Percentiles rank a stretch among this genome's conserved stretches.
Conservation (phyloP, 2,113 vertebrate genomes). For the Syngnathus typhle region DNA sequence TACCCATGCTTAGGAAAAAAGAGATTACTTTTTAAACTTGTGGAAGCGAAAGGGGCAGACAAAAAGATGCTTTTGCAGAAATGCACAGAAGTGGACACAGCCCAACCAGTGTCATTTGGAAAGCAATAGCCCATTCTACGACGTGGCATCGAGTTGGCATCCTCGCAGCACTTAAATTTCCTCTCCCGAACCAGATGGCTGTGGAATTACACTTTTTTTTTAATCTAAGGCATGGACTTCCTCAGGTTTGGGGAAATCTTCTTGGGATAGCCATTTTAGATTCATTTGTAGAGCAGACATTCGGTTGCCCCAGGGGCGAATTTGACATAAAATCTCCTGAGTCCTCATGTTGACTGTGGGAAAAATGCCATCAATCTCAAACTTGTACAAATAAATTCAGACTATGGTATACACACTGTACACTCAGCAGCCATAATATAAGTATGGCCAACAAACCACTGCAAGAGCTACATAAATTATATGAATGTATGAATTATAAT, state of each 20-base stretch:
- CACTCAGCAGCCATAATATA: background rate
- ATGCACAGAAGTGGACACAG: slow-evolving; percentile 68
- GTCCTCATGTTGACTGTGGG: slow-evolving; percentile 23
- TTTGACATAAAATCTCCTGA: slow-evolving; percentile 57
- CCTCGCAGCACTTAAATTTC: slow-evolving; percentile 71
- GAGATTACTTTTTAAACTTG: slow-evolving; percentile 73
- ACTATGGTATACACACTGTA: background rate
- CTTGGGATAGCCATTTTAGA: slow-evolving; percentile 63
- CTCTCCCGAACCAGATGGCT: slow-evolving; percentile 82
- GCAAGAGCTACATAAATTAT: background rate
- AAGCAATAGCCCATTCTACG: slow-evolving; percentile 83
- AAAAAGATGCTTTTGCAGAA: slow-evolving; percentile 60
- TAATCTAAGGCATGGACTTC: slow-evolving; percentile 78
- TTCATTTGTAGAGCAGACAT: slow-evolving; percentile 58
- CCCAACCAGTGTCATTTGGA: slow-evolving; percentile 67
- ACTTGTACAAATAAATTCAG: slow-evolving; percentile 5
- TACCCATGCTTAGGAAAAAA: slow-evolving; percentile 61
- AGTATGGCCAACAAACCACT: background rate
- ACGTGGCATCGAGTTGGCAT: slow-evolving; percentile 78
- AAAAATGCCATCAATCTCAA: slow-evolving; percentile 30
- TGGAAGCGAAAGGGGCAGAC: slow-evolving; percentile 39
- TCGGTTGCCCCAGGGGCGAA: slow-evolving; percentile 54
- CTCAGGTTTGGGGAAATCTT: slow-evolving; percentile 68
- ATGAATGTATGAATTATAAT: too few species aligned
- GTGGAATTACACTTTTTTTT: slow-evolving; percentile 81